These are phyloP conservation scores for Troglohyphantes excavatus DNA, from an alignment of 2,888 invertebrate genomes.

Conservation along the genomic window DNA sequence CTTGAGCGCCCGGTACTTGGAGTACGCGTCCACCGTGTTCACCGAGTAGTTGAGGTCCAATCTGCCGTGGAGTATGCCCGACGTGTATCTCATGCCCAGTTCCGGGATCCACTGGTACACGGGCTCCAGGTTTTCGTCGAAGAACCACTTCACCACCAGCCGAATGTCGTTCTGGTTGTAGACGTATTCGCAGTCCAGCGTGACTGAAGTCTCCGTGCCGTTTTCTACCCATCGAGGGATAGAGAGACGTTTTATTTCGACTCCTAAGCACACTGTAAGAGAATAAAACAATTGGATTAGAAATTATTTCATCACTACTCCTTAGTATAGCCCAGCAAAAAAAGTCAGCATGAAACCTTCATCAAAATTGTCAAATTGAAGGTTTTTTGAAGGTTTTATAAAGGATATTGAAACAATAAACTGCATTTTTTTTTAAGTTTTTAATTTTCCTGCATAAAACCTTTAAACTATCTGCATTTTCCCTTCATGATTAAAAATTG, in stretches of 20 bases:
- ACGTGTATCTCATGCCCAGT: constrained; percentile 77
- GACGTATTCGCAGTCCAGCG: constrained; percentile 80
- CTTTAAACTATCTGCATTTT: too few species aligned
- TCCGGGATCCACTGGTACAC: constrained; percentile 81
- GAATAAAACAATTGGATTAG: too few species aligned
- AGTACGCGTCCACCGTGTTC: constrained; percentile 76
- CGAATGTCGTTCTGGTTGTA: constrained; percentile 79
- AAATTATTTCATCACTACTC: too few species aligned
- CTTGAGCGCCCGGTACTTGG: constrained; percentile 79
- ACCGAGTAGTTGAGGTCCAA: constrained; percentile 79
- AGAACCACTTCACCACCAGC: constrained; percentile 80
- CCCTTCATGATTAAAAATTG: too few species aligned
- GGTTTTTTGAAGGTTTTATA: too few species aligned
- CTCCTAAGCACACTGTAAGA: constrained; percentile 46
- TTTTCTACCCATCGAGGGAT: constrained; percentile 80
- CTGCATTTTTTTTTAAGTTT: too few species aligned
- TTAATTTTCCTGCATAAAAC: too few species aligned
- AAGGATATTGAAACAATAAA: too few species aligned
- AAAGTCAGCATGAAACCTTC: too few species aligned
- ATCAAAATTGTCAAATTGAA: too few species aligned
- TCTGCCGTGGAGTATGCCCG: constrained; percentile 76
- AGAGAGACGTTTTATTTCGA: constrained; percentile 78
- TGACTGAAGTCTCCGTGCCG: constrained; percentile 79
- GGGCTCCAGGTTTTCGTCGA: constrained; percentile 80
- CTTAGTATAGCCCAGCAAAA: too few species aligned